Base-by-base conservation (phyloP, 2,797 vertebrate genomes). In the Meriones psammophilus region DNA sequence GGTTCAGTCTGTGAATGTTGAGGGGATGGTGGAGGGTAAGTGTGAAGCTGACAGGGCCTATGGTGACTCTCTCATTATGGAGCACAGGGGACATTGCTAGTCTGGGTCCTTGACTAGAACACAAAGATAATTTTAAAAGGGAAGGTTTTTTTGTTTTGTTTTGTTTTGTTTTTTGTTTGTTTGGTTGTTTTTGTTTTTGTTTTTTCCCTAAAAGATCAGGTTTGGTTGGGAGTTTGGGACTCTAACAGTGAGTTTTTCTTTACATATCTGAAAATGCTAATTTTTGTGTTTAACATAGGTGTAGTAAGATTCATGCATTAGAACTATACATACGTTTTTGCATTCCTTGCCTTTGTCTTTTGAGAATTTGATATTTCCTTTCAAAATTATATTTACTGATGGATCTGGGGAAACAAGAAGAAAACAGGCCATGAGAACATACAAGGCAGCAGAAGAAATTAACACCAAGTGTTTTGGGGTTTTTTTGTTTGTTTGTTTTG, bases 361-460 rank as follows among this genome's bases (percentile, higher is more conserved):
- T 97, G 97, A 93, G 97, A 97, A 78, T 97, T 39, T 84, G 94
- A 96, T 84, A 95, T 81, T 98, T 97, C 97, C 96, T 98, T 97
- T 97, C 92, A 98, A 94, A 95, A 96, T 50, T 89, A 87, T 84
- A 74, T 78, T 97, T 97, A 81, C 33, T 30, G 92, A 97, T 98
- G 96, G 89, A 96, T 87, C 24, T 76, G 74, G 42, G 92, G 73
- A 97, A 94, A 96, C 88, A 97, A 96, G 96, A 92, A 76, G 77
- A 95, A 94, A 97, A 95, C 3, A 76, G 88, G 87, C 89, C 68
- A 58, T 95, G 92, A 97, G 96, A 79, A 96, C 28, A 71, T 1
- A 78, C 0, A 14, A 91, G 85, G 85, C 33, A n/a, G 91, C 68
- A 58, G 58, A 87, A n/a, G 76, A n/a, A 73, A 85, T 3, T 46